A percentile compares a stretch with the other conserved stretches of the same genome.
Evolutionary conservation across 35 echinoderm and acorn worm species (phyloP).

Genomic region (Ophiothrix spiculata): DNA sequence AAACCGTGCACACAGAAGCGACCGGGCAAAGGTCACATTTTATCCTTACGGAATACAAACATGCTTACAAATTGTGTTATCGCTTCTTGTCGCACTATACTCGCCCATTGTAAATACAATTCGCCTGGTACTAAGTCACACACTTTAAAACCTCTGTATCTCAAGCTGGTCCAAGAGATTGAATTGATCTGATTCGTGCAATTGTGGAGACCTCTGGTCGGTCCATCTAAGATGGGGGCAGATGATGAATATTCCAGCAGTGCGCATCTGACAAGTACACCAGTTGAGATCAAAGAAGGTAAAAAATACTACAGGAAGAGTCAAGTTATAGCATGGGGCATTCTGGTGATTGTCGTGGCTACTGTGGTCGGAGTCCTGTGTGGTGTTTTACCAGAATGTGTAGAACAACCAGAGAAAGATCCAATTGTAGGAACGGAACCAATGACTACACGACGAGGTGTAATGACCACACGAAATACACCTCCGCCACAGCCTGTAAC

Average conservation of each 20-base stretch:
- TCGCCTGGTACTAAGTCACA: too few species aligned
- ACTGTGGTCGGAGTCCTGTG: conserved; percentile 59
- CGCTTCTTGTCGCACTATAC: too few species aligned
- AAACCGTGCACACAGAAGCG: too few species aligned
- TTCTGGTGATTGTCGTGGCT: conserved; percentile 20
- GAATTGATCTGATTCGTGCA: too few species aligned
- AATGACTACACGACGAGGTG: background rate
- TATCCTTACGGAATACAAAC: too few species aligned
- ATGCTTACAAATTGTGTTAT: too few species aligned
- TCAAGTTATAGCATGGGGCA: conserved; percentile 38
- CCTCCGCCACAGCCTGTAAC: background rate
- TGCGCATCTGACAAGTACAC: background rate
- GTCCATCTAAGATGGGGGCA: background rate
- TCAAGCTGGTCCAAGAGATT: too few species aligned
- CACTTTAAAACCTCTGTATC: too few species aligned
- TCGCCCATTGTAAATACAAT: too few species aligned
- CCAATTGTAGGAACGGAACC: background rate
- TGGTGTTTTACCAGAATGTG: conserved; percentile 47
- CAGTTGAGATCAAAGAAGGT: background rate
- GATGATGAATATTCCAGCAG: background rate
- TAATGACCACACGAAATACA: background rate
- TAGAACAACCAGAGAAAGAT: conserved; percentile 14
- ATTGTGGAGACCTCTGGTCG: too few species aligned
- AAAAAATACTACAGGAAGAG: conserved; percentile 13
- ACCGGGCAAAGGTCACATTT: too few species aligned